A percentile compares a stretch with the other conserved stretches of the same genome.
Evolutionary conservation across 2,888 invertebrate species (phyloP).

Genomic region (Scaptomyza flava): DNA sequence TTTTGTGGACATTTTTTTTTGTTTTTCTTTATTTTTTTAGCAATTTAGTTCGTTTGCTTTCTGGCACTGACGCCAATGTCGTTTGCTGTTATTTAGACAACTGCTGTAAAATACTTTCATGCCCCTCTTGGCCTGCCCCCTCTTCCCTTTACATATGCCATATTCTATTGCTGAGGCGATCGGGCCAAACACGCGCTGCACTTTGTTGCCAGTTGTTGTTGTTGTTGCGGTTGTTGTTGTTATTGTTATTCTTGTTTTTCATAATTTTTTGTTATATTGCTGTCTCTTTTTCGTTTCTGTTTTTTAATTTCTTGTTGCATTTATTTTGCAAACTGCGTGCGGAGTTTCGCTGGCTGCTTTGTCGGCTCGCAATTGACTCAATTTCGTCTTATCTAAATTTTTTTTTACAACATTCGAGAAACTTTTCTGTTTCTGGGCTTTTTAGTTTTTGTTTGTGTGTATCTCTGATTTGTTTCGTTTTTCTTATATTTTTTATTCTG

Average conservation of each 20-base stretch:
- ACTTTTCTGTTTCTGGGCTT: constrained; percentile 24
- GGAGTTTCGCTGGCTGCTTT: constrained; percentile 66
- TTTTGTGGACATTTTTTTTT: constrained; percentile 56
- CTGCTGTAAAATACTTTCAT: constrained; percentile 75
- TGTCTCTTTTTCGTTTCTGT: constrained; percentile 17
- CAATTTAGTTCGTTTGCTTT: constrained; percentile 81
- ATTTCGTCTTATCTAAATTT: constrained; percentile 78
- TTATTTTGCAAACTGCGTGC: constrained; percentile 54
- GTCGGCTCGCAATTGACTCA: constrained; percentile 70
- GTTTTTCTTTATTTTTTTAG: constrained; percentile 63
- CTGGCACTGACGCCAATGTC: constrained; percentile 59
- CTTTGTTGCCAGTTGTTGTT: constrained; percentile 45
- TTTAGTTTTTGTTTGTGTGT: constrained; percentile 38
- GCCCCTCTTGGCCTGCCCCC: constrained; percentile 22
- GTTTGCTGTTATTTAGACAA: constrained; percentile 75
- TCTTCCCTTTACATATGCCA: not conserved
- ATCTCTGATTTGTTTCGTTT: constrained; percentile 16
- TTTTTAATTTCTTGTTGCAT: constrained; percentile 30
- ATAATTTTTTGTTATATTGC: constrained; percentile 52
- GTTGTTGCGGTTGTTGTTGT: constrained; percentile 7
- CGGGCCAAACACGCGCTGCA: constrained; percentile 75
- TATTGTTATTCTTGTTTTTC: constrained; percentile 41
- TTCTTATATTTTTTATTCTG: constrained; percentile 27
- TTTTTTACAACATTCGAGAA: constrained; percentile 37
- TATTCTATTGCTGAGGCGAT: constrained; percentile 40